phyloP scores from a whole-genome alignment of 2,797 vertebrate species.

The Sebastes elongatus region DNA sequence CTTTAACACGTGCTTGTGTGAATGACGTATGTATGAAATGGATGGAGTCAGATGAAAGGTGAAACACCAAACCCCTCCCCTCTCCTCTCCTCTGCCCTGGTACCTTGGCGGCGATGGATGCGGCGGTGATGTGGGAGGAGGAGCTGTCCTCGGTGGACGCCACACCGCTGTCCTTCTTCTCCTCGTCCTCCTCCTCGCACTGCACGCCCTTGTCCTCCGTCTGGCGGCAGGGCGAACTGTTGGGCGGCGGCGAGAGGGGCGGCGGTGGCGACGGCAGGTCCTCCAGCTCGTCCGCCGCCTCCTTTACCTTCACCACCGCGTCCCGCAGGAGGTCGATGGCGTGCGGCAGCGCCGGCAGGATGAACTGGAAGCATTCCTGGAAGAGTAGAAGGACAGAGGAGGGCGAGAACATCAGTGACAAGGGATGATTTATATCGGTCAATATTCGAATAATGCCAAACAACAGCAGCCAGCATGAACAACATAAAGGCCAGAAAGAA shows the following conservation, averaged over 20 bases:
- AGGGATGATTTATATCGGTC: background rate
- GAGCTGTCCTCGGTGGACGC: conserved; percentile 98
- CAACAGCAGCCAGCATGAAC: background rate
- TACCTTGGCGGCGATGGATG: conserved; percentile 98
- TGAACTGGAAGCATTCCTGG: conserved; percentile 99
- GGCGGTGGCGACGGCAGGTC: conserved; percentile 97
- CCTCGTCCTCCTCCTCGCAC: conserved; percentile 98
- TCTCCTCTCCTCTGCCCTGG: conserved; percentile 32
- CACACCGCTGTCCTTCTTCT: conserved; percentile 98
- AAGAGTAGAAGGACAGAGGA: background rate
- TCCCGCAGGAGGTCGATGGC: conserved; percentile 98
- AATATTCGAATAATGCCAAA: background rate
- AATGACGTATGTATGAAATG: conserved; percentile 20
- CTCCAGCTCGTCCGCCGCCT: conserved; percentile 96
- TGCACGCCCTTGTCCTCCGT: conserved; percentile 99
- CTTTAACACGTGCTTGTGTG: background rate
- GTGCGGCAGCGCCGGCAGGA: conserved; percentile 98
- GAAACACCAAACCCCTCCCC: conserved; percentile 10
- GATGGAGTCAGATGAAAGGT: conserved; percentile 13
- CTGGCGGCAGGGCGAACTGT: conserved; percentile 93
- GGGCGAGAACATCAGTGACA: background rate
- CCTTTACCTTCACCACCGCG: conserved; percentile 98
- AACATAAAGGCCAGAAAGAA: background rate
- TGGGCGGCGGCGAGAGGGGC: conserved; percentile 94
- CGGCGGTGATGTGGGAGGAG: conserved; percentile 97